These are phyloP conservation scores for Holothuria scabra DNA, from an alignment of 53 echinoderm and acorn worm species.

Conservation along the genomic window DNA sequence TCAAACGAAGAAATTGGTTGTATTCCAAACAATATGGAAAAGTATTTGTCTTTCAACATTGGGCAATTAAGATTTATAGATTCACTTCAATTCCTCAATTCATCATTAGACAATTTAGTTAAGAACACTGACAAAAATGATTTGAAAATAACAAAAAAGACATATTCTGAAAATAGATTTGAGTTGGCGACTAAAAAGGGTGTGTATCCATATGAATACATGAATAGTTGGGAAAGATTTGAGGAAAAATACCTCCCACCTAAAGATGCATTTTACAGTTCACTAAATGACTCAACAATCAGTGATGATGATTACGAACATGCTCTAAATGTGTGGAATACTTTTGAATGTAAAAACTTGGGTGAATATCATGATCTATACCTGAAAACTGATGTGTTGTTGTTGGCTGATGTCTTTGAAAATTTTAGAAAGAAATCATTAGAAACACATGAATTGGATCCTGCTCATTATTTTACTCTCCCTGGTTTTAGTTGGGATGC, in stretches of 20 bases:
- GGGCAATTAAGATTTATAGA: slow-evolving; percentile 9
- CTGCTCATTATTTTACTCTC: background rate
- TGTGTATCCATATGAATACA: slow-evolving; percentile 2
- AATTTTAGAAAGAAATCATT: background rate
- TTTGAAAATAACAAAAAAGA: background rate
- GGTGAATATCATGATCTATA: no score
- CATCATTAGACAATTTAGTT: no score
- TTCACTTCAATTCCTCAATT: no score
- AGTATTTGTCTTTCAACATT: slow-evolving; percentile 5
- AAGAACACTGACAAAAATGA: background rate
- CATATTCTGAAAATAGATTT: background rate
- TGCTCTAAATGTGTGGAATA: no score
- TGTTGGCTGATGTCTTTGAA: no score
- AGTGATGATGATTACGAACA: no score
- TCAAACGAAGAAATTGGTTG: background rate
- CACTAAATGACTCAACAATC: no score
- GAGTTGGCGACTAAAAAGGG: background rate
- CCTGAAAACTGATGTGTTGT: no score
- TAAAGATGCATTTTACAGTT: no score
- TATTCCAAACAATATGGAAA: slow-evolving; percentile 9
- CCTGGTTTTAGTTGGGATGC: background rate
- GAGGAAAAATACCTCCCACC: slow-evolving; percentile 5
- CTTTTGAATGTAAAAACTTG: no score
- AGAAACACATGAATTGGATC: no score
- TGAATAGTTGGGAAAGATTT: slow-evolving; percentile 9